phyloP scores from a whole-genome alignment of 2,113 vertebrate species.

The Labrus mixtus region DNA sequence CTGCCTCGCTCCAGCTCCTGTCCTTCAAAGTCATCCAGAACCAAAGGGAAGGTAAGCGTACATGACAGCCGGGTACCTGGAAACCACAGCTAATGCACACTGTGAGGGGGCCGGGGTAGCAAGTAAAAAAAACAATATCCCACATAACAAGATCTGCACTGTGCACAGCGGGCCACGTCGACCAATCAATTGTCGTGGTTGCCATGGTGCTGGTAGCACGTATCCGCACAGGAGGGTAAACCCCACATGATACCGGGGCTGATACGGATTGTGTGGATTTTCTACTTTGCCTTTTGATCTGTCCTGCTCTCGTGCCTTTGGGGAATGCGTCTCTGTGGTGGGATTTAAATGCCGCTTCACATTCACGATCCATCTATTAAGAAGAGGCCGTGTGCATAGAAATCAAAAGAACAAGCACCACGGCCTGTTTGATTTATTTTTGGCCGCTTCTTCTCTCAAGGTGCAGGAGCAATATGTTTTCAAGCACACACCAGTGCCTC shows the following conservation, averaged over 20 bases:
- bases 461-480: slow-evolving; percentile 11
- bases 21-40: slow-evolving; percentile 77
- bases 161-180: slow-evolving; percentile 53
- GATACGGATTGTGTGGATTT: slow-evolving; percentile 50
- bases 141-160: slow-evolving; percentile 63
- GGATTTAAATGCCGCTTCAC: slow-evolving; percentile 39
- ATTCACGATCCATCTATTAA: not conserved
- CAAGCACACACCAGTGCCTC: not conserved
- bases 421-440: slow-evolving; percentile 1
- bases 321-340: slow-evolving; percentile 3
- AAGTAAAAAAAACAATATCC: slow-evolving; percentile 68
- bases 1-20: slow-evolving; percentile 12
- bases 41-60: slow-evolving; percentile 64
- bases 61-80: slow-evolving; percentile 40
- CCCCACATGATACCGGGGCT: slow-evolving; percentile 50
- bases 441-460: slow-evolving; percentile 13
- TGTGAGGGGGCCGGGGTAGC: slow-evolving; percentile 52
- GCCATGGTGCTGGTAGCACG: slow-evolving; percentile 64
- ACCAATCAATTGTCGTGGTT: slow-evolving; percentile 75
- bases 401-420: not conserved
- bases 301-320: slow-evolving; percentile 12
- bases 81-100: slow-evolving; percentile 66
- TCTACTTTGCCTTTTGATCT: slow-evolving; percentile 63
- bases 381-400: slow-evolving; percentile 9
- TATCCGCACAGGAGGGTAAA: slow-evolving; percentile 63